Percentiles rank a stretch among this genome's conserved stretches.
These are phyloP conservation scores for Aporophyla lueneburgensis DNA, from an alignment of 2,888 invertebrate species.

Conservation along the genomic window DNA sequence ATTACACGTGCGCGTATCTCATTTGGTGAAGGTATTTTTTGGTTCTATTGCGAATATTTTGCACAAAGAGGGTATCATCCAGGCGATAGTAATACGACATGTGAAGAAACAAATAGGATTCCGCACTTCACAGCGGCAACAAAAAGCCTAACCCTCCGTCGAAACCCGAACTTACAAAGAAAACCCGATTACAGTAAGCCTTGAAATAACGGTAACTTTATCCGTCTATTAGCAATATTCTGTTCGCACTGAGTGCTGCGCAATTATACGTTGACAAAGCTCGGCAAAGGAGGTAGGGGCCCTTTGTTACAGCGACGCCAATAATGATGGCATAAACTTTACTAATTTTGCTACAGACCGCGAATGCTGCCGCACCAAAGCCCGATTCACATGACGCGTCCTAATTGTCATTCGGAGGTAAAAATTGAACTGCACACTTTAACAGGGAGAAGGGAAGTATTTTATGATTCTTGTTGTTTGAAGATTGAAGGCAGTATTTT, in stretches of 20 bases:
- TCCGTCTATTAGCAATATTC: conserved; percentile 67
- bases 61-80: conserved; percentile 24
- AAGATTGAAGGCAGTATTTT: conserved; percentile 3
- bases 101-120: conserved; percentile 40
- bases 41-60: conserved; percentile 3
- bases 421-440: conserved; percentile 31
- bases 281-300: conserved; percentile 70
- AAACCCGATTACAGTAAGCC: conserved; percentile 61
- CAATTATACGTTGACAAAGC: conserved; percentile 84
- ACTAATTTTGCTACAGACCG: conserved; percentile 83
- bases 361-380: conserved; percentile 66
- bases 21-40: conserved; percentile 20
- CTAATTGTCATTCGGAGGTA: conserved; percentile 42
- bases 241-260: conserved; percentile 68
- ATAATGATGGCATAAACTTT: conserved; percentile 86
- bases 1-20: conserved; percentile 27
- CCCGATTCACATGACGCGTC: conserved; percentile 50
- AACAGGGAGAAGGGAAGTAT: not conserved
- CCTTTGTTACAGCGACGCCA: conserved; percentile 83
- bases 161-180: conserved; percentile 56
- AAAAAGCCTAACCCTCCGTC: conserved; percentile 29
- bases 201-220: conserved; percentile 66
- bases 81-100: conserved; percentile 35
- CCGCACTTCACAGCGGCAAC: conserved; percentile 20
- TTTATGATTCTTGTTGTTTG: conserved; percentile 16